Evolutionary conservation across 2,113 vertebrate species (phyloP).

Genomic region (Peromyscus leucopus): DNA sequence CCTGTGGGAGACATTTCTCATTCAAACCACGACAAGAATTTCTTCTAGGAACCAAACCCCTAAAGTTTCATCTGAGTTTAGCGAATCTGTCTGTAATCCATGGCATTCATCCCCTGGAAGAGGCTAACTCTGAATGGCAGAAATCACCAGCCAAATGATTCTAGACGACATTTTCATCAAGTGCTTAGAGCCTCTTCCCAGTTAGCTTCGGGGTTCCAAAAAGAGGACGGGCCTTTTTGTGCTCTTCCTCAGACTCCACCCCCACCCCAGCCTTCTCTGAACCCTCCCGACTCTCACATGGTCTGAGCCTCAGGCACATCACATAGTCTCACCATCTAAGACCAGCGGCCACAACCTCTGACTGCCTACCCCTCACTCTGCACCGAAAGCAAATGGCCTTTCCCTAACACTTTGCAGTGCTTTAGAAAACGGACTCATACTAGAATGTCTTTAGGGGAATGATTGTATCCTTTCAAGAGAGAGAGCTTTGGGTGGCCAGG

Average conservation of each 20-base stretch:
- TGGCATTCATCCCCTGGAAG: neutral
- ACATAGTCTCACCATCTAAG: neutral
- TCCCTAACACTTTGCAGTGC: neutral
- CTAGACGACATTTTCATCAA: neutral
- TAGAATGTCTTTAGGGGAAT: neutral
- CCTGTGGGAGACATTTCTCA: neutral
- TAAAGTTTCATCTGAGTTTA: neutral
- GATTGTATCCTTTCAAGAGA: neutral
- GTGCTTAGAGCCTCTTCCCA: neutral
- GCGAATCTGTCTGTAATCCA: neutral
- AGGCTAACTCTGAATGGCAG: neutral
- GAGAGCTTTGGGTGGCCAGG: neutral
- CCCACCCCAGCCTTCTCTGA: neutral
- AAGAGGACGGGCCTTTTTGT: neutral
- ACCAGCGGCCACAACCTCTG: neutral
- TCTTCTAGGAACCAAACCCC: neutral
- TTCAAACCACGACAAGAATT: neutral
- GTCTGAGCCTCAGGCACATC: neutral
- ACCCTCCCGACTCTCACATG: neutral
- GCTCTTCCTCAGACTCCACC: neutral
- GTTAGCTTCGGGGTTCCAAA: neutral
- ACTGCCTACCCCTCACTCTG: neutral
- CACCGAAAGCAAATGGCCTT: neutral
- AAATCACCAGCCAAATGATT: neutral
- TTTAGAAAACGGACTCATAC: conserved; percentile 13